Evolutionary conservation across 2,888 invertebrate genomes (phyloP), one percentile per base, ranked within the genome.

Genomic region (Cybosia mesomella): DNA sequence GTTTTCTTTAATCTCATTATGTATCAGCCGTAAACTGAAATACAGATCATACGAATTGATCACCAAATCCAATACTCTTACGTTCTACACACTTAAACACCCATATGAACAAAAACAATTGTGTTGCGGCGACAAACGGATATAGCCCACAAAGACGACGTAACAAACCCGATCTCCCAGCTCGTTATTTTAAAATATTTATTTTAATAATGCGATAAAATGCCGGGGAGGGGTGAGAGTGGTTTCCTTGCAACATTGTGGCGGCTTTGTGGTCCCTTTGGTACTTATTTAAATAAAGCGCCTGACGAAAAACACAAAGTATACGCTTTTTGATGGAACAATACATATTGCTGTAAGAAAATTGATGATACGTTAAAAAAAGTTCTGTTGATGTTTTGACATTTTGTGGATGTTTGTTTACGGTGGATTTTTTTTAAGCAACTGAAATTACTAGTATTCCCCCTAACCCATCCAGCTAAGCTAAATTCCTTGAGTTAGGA

Each of bases 151-250:
- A 79, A 83, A 77, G 67, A 70, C 72, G 69, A 43, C 43, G 5
- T 74, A 71, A 75, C 77, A 77, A 79, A 82, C 79, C 81, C 82
- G 82, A 84, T 86, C 80, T 83, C 80, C 69, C 79, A 76, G 82
- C 81, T 85, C 81, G 83, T 87, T 86, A 85, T 85, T 86, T 84
- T 82, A 83, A 85, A 87, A 87, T 84, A 86, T 87, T 85, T 85
- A 85, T 85, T 87, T 86, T 71, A 84, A 84, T 86, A 86, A 85
- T 82, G 77, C 79, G 79, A 81, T 83, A 81, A 83, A 82, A 73
- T 70, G 70, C 49, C 68, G 72, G 76, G 70, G 74, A 63, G 66
- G 68, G 65, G 18, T 72, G 68, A 78, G 79, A 76, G 74, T 74
- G 75, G 76, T 84, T 79, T 75, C 68, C 78, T 70, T 79, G 60